These are phyloP conservation scores for Agapetus fuscipes DNA, from an alignment of 2,888 invertebrate species.

Conservation along the genomic window DNA sequence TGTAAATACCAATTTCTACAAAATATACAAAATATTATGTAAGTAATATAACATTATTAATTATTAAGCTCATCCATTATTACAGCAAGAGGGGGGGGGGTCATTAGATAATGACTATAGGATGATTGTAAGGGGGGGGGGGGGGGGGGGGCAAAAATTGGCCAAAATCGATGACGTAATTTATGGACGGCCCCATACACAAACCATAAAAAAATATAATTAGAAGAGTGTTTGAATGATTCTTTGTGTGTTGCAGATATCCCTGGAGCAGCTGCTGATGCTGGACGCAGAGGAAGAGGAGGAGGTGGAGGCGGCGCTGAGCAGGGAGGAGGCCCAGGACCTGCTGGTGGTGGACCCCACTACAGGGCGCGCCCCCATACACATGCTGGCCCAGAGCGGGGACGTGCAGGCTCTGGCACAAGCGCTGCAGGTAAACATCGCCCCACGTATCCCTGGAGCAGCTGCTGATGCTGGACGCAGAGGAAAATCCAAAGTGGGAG, in stretches of 20 bases:
- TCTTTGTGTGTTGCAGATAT: slow-evolving; percentile 19
- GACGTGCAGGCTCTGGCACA: slow-evolving; percentile 57
- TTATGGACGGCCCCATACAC: too few species aligned
- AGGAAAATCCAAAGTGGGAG: slow-evolving; percentile 29
- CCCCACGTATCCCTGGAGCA: slow-evolving; percentile 15
- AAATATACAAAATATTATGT: too few species aligned
- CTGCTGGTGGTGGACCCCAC: slow-evolving; percentile 25
- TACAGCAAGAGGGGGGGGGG: too few species aligned
- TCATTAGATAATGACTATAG: too few species aligned
- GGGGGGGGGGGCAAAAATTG: too few species aligned
- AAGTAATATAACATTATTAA: too few species aligned
- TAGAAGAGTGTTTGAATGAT: too few species aligned
- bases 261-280: slow-evolving; percentile 21
- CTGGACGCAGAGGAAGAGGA: slow-evolving; percentile 26
- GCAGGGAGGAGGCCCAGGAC: slow-evolving; percentile 14
- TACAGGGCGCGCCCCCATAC: slow-evolving; percentile 57
- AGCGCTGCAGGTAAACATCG: slow-evolving; percentile 43
- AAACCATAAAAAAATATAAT: too few species aligned
- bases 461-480: slow-evolving; percentile 23
- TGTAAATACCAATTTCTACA: too few species aligned
- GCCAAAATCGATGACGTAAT: too few species aligned
- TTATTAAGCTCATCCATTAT: too few species aligned
- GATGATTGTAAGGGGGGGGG: too few species aligned
- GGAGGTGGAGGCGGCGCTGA: slow-evolving; percentile 25
- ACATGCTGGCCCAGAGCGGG: slow-evolving; percentile 67